Evolutionary conservation across 2,888 invertebrate genomes (phyloP).

Genomic region (Ditylenchus weischeri): DNA sequence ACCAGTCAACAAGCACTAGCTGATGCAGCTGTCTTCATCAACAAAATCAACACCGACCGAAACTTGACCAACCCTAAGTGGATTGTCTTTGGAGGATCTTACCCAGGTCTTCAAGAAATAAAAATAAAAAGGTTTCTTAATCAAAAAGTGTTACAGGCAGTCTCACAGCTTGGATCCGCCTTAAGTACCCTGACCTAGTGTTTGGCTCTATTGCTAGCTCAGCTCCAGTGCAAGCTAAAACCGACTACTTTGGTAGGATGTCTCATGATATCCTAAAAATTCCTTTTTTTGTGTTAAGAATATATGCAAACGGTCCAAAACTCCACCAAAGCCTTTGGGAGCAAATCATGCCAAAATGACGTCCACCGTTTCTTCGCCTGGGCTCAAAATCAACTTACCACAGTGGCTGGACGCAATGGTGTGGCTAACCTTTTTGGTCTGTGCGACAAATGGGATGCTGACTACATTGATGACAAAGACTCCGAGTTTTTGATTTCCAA

Average conservation of each 20-base stretch:
- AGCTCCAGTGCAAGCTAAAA: constrained; percentile 78
- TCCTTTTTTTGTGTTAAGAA: not conserved
- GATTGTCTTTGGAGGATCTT: constrained; percentile 51
- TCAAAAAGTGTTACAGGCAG: constrained; percentile 67
- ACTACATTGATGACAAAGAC: constrained; percentile 7
- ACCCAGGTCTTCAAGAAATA: constrained; percentile 15
- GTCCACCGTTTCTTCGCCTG: not conserved
- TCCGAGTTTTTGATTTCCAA: not conserved
- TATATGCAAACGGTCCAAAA: constrained; percentile 6
- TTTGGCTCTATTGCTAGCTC: constrained; percentile 82
- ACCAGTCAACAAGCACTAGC: constrained; percentile 68
- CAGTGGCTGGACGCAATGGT: not conserved
- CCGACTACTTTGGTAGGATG: constrained; percentile 80
- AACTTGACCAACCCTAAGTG: constrained; percentile 46
- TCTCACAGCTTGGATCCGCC: constrained; percentile 82
- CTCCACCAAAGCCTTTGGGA: constrained; percentile 1
- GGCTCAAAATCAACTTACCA: not conserved
- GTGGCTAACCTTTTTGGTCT: not conserved
- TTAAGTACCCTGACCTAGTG: constrained; percentile 78
- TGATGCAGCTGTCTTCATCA: constrained; percentile 79
- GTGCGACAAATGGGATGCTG: not conserved
- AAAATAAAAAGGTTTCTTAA: not conserved
- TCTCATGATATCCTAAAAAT: no score
- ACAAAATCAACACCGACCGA: constrained; percentile 40
- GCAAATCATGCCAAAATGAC: not conserved